phyloP scores from a whole-genome alignment of 2,113 vertebrate genomes.

The Nyctereutes procyonoides region DNA sequence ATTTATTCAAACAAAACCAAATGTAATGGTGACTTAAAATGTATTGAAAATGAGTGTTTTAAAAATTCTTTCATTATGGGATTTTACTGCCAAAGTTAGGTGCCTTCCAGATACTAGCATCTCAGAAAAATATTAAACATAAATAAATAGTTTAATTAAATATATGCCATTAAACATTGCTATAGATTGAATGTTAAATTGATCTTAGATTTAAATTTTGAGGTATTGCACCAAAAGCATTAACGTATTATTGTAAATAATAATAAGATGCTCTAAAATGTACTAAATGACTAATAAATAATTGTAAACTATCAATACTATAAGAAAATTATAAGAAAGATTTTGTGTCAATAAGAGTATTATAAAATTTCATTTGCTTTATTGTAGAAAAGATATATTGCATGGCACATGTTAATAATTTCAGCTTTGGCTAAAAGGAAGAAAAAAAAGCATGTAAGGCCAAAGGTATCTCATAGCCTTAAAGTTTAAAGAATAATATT shows the following conservation, averaged over 20 bases:
- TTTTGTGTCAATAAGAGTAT: not conserved
- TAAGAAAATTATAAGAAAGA: not conserved
- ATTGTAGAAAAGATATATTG: not conserved
- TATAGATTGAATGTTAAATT: not conserved
- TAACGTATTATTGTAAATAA: not conserved
- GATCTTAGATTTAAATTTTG: not conserved
- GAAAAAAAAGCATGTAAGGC: not conserved
- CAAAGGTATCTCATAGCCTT: not conserved
- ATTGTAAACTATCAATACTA: not conserved
- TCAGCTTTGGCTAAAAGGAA: not conserved
- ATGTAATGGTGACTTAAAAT: not conserved
- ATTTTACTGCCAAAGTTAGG: not conserved
- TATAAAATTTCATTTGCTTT: not conserved
- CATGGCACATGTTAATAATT: not conserved
- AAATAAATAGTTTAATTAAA: not conserved
- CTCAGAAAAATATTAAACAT: not conserved
- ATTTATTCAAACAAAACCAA: not conserved
- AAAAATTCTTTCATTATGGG: not conserved
- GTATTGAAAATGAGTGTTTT: not conserved
- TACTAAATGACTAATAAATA: not conserved
- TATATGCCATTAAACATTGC: not conserved
- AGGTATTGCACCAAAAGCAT: not conserved
- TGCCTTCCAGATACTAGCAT: not conserved
- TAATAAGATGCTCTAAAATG: not conserved
- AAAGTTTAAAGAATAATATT: not conserved